phyloP scores from a whole-genome alignment of 2,888 invertebrate species.

The Xanthia icteritia region DNA sequence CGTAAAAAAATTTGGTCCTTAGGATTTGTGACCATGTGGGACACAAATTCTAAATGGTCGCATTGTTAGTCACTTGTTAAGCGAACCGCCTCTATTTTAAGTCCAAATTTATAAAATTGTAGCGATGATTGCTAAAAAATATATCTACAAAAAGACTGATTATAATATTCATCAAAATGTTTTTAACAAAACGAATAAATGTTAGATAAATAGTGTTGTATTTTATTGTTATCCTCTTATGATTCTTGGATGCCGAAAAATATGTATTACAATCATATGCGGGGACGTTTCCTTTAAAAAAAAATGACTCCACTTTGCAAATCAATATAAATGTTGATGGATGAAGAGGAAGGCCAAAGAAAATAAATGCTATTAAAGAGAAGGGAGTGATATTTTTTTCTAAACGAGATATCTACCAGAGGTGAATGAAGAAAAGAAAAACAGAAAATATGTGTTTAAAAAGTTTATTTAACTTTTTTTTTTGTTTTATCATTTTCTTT shows the following conservation, averaged over 20 bases:
- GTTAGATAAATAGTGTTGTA: constrained; percentile 76
- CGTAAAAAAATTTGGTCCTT: background rate
- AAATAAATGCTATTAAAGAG: background rate
- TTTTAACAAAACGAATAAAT: constrained; percentile 81
- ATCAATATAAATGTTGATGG: background rate
- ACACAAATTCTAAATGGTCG: background rate
- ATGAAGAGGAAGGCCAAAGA: background rate
- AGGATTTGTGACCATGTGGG: no score
- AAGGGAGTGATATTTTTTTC: background rate
- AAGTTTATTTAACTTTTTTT: constrained; percentile 17
- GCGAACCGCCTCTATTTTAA: constrained; percentile 44
- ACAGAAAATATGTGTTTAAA: background rate
- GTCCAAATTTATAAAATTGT: constrained; percentile 69
- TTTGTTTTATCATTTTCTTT: background rate
- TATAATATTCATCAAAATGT: constrained; percentile 78
- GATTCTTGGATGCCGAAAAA: background rate
- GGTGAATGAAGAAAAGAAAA: constrained; percentile 3
- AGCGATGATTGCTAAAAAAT: constrained; percentile 78
- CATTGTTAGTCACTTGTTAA: constrained; percentile 42
- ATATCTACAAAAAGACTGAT: constrained; percentile 89
- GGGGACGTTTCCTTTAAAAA: no score
- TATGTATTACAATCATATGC: background rate
- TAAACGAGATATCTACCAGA: no score
- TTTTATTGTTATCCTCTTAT: constrained; percentile 52
- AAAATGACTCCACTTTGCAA: background rate